Evolutionary conservation across 2,113 vertebrate genomes (phyloP), one percentile per base, ranked within the genome.

Genomic region (Arizona elegans): DNA sequence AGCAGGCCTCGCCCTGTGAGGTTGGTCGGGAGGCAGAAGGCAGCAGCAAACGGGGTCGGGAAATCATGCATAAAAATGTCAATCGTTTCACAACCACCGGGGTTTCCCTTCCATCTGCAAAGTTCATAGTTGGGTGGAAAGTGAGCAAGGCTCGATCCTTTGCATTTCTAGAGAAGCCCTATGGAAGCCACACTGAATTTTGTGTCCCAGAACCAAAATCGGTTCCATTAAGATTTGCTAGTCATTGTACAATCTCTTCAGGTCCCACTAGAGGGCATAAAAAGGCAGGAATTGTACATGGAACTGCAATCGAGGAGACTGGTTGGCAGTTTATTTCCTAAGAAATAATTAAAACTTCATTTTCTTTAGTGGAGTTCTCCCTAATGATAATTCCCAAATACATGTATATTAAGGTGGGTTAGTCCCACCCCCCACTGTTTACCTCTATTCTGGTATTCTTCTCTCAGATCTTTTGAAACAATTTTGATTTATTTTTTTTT

Each of bases 221-320:
- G 0, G 12, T 54, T 88, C 50, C 2, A 3, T n/a, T 12, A 43
- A 88, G 38, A 70, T 65, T 52, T 65, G 33, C 53, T 65, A 58
- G 23, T 53, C 8, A n/a, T 54, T 88, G 47, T 17, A 29, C 38
- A 93, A 54, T 89, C 50, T 88, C 17, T n/a, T 3, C 1, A 54
- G 52, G 1, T 9, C 33, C 87, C 93, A 90, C 90, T n/a, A 92
- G 93, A 52, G 93, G 70, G 93, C 53, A 91, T 56, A 55, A 70
- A 19, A 65, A 33, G 90, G 90, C 89, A 59, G 93, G 90, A 43
- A 93, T 91, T 85, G 54, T 26, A 8, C 86, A 38, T 12, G 53
- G 1, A 23, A 5, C 33, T 38, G 88, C 29, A 54, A 62, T 38
- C 62, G 23, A 90, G 75, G 19, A 4, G 38, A 53, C 53, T 38